Evolutionary conservation across 1,140 invertebrate genomes (phyloP).

Genomic region (Luehdorfia chinensis): DNA sequence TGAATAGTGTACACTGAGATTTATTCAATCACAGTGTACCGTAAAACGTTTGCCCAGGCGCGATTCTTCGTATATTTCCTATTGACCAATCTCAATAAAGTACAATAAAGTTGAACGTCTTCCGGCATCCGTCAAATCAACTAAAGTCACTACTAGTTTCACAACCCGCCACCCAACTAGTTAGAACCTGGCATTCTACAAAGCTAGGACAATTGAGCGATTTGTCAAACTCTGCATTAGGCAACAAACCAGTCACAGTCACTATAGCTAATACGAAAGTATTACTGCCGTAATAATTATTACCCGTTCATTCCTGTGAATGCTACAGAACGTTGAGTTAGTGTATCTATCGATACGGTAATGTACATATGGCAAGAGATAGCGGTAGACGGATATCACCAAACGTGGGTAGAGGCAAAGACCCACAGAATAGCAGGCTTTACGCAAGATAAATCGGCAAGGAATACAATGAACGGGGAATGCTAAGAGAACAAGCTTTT

Average conservation of each 20-base stretch:
- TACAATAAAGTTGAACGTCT: conserved; percentile 55
- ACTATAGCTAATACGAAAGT: conserved; percentile 39
- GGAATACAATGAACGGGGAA: conserved; percentile 67
- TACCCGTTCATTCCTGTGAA: conserved; percentile 42
- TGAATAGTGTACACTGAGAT: not conserved
- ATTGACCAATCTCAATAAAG: conserved; percentile 52
- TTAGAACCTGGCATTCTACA: conserved; percentile 35
- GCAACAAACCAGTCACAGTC: conserved; percentile 45
- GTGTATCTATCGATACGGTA: conserved; percentile 38
- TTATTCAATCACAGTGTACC: conserved; percentile 13
- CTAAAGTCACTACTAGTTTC: conserved; percentile 35
- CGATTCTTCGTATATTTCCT: conserved; percentile 33
- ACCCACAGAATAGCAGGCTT: conserved; percentile 52
- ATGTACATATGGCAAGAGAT: conserved; percentile 56
- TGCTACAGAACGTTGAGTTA: conserved; percentile 34
- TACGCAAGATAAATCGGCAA: conserved; percentile 71
- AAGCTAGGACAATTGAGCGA: conserved; percentile 66
- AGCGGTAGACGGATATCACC: conserved; percentile 40
- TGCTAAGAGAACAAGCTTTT: conserved; percentile 70
- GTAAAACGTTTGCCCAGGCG: conserved; percentile 6
- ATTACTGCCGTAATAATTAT: conserved; percentile 7
- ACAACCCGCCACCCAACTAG: conserved; percentile 58
- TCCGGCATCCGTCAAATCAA: conserved; percentile 59
- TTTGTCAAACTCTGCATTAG: conserved; percentile 69
- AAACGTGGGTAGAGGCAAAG: conserved; percentile 57